Conservation (phyloP, 2,113 vertebrate species). For the Garra rufa region DNA sequence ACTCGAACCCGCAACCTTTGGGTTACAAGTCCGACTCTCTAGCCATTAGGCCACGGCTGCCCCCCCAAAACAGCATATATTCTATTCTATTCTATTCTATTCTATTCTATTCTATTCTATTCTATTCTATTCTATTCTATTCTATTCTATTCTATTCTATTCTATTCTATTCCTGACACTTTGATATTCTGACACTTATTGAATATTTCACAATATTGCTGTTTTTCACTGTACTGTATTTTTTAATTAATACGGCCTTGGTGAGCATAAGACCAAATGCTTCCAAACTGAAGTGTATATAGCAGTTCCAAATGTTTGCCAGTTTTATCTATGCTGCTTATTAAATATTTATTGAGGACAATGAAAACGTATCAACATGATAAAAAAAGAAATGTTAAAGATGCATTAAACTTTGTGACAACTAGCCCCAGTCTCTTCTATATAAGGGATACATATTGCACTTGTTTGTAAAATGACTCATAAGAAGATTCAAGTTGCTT, state of each 20-base stretch:
- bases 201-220: too few species aligned
- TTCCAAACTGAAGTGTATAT: background rate
- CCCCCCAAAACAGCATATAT: background rate
- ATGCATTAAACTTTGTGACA: background rate
- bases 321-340: background rate
- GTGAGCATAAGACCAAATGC: too few species aligned
- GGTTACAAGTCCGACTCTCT: too few species aligned
- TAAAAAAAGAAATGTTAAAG: background rate
- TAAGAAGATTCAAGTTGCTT: background rate
- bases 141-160: too few species aligned
- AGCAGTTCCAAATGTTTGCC: background rate
- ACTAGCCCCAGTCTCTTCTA: background rate
- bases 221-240: too few species aligned
- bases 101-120: constrained; percentile 1
- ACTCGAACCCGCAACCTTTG: too few species aligned
- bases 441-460: background rate
- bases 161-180: too few species aligned
- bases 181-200: background rate
- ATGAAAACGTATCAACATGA: background rate
- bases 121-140: too few species aligned
- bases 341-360: background rate
- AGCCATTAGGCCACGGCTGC: too few species aligned
- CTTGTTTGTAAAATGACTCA: background rate
- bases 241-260: too few species aligned
- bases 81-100: background rate